Evolutionary conservation across 1,140 invertebrate species (phyloP).

Genomic region (Drosophila repletoides): DNA sequence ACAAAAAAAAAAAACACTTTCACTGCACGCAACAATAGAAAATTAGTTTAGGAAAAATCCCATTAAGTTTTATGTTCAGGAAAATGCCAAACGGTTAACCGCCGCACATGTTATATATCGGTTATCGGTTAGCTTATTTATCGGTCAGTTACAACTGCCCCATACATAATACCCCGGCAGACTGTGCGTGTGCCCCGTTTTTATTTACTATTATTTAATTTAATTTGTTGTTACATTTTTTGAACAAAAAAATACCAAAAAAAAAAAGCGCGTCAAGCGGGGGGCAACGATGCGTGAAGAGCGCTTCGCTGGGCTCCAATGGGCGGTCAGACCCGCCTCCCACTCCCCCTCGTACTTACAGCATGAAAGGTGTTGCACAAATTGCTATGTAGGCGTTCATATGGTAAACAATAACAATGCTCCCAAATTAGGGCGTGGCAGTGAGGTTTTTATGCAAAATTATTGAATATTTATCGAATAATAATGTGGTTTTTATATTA

Average conservation of each 20-base stretch:
- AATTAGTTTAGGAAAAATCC: conserved; percentile 61
- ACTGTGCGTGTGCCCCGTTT: conserved; percentile 43
- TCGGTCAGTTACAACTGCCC: background rate
- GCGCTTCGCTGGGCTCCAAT: conserved; percentile 46
- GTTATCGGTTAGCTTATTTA: conserved; percentile 9
- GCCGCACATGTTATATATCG: conserved; percentile 9
- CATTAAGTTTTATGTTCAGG: conserved; percentile 21
- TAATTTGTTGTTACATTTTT: conserved; percentile 77
- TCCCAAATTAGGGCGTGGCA: conserved; percentile 18
- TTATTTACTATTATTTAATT: conserved; percentile 71
- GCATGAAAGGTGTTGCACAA: conserved; percentile 29
- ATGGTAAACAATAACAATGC: conserved; percentile 18
- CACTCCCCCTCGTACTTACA: background rate
- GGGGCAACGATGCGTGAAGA: conserved; percentile 62
- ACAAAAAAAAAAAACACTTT: conserved; percentile 61
- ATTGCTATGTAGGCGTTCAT: conserved; percentile 27
- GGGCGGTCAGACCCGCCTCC: conserved; percentile 1
- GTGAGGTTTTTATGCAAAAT: background rate
- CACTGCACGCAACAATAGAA: conserved; percentile 66
- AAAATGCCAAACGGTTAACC: background rate
- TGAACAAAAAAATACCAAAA: no score
- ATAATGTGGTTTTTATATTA: no score
- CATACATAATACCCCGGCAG: conserved; percentile 1
- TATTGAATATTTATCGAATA: background rate
- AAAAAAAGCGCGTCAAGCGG: conserved; percentile 39